Percentiles rank a stretch among this genome's conserved stretches.
phyloP scores from a whole-genome alignment of 1,140 invertebrate genomes.

The Papilio aristodemus region DNA sequence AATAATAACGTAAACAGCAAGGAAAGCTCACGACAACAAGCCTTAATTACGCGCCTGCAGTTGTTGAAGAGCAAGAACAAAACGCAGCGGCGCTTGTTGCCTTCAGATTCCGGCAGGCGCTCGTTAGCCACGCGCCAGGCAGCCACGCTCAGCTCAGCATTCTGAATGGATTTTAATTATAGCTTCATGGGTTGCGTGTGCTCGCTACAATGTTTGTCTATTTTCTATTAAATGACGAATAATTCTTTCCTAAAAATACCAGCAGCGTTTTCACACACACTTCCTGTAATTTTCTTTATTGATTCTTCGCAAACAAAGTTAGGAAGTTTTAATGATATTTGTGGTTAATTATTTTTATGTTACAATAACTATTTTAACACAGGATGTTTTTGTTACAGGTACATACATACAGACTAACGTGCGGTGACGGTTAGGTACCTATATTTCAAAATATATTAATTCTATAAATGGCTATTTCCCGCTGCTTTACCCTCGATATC shows the following conservation, averaged over 20 bases:
- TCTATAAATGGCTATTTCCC: too few species aligned
- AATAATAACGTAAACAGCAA: conserved; percentile 24
- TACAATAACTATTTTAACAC: not conserved
- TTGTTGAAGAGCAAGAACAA: conserved; percentile 17
- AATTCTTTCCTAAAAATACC: not conserved
- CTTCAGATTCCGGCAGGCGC: conserved; percentile 24
- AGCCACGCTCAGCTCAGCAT: not conserved
- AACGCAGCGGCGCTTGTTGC: conserved; percentile 18
- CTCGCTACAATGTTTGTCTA: conserved; percentile 14
- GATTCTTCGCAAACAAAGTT: too few species aligned
- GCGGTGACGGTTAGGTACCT: not conserved
- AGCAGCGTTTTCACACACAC: too few species aligned
- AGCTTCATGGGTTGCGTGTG: conserved; percentile 7
- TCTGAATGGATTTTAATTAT: conserved; percentile 14
- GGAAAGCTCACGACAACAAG: conserved; percentile 19
- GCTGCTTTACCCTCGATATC: too few species aligned
- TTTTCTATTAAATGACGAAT: not conserved
- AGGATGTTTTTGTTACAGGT: not conserved
- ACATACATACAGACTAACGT: not conserved
- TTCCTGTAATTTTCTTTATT: too few species aligned
- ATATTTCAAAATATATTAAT: too few species aligned
- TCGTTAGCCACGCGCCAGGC: conserved; percentile 12
- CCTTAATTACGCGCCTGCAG: conserved; percentile 26
- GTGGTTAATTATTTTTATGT: not conserved
- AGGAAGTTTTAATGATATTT: too few species aligned